phyloP scores from a whole-genome alignment of 2,888 invertebrate genomes.

The Nephrotoma guestfalica region DNA sequence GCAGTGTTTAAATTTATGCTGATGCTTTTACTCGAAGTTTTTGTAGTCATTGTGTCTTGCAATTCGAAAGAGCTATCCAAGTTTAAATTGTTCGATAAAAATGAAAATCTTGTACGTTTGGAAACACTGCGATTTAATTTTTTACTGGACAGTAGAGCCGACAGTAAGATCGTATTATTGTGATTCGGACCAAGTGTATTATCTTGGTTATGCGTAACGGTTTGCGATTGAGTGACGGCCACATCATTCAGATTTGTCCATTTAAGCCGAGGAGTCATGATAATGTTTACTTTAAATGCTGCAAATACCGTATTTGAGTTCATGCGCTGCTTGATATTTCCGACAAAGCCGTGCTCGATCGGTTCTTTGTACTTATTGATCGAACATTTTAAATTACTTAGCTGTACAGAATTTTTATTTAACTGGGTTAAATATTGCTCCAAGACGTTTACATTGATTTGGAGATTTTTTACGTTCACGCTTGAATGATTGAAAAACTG shows the following conservation, averaged over 20 bases:
- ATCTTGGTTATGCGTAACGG: neutral
- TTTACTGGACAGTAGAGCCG: neutral
- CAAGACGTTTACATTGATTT: neutral
- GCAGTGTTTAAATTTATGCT: neutral
- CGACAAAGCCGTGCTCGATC: neutral
- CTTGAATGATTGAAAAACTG: neutral
- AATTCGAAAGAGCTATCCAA: neutral
- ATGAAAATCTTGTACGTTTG: neutral
- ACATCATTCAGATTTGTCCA: neutral
- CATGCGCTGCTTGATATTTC: neutral
- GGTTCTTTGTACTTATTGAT: neutral
- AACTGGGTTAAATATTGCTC: neutral
- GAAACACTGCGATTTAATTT: neutral
- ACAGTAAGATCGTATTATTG: neutral
- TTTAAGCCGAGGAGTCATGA: neutral
- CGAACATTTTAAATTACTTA: neutral
- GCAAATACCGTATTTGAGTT: neutral
- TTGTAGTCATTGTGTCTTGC: neutral
- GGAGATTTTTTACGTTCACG: neutral
- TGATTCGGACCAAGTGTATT: neutral
- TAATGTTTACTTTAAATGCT: neutral
- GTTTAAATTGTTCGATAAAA: neutral
- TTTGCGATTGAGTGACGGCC: neutral
- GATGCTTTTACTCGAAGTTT: neutral
- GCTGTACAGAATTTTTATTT: neutral